Conservation (phyloP, 2,797 vertebrate genomes). For the Leptoclinus maculatus region DNA sequence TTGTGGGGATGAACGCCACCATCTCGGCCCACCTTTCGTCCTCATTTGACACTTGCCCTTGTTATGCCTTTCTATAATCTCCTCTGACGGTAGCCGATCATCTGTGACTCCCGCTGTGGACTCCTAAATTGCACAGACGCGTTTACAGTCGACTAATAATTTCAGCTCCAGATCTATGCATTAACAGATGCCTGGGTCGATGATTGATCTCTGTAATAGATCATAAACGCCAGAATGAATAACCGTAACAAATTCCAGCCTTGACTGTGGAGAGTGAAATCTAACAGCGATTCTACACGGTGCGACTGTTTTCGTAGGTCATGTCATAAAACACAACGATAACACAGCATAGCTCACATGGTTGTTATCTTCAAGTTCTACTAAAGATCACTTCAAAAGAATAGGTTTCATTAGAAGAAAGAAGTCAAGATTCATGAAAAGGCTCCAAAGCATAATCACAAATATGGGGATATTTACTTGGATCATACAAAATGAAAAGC, state of each 20-base stretch:
- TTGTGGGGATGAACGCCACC: neutral
- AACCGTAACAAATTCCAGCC: neutral
- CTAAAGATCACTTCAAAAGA: neutral
- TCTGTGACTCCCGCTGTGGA: conserved; percentile 3
- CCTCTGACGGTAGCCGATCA: neutral
- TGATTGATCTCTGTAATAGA: conserved; percentile 13
- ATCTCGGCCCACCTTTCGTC: neutral
- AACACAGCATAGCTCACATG: neutral
- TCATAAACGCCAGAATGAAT: conserved; percentile 21
- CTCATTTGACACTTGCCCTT: neutral
- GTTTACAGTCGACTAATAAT: conserved; percentile 8
- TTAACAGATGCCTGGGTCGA: neutral
- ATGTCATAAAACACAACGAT: neutral
- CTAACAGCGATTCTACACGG: neutral
- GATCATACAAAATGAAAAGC: conserved; percentile 7
- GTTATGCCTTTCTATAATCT: neutral
- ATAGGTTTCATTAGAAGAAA: neutral
- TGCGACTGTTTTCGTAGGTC: neutral
- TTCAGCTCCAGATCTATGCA: neutral
- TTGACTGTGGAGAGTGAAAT: neutral
- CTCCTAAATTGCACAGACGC: neutral
- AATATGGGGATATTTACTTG: neutral
- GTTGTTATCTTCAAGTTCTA: neutral
- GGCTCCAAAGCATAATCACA: neutral
- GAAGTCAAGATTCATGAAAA: neutral